Conservation (phyloP, 2,113 vertebrate species). For the Ahaetulla prasina region DNA sequence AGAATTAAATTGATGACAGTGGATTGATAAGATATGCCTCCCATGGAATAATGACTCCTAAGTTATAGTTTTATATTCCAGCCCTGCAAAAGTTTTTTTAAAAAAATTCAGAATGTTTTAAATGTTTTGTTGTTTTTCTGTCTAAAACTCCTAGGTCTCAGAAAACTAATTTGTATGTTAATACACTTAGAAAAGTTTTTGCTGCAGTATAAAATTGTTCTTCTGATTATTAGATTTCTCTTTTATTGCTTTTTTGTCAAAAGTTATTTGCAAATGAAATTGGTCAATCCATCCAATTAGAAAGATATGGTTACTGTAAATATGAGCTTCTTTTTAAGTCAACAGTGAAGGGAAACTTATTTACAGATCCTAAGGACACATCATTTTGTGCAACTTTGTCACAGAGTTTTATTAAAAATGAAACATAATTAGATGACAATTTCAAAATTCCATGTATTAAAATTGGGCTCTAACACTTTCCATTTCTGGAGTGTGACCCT, state of each 20-base stretch:
- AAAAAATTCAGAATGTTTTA: neutral
- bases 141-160: conserved; percentile 9
- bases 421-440: conserved; percentile 44
- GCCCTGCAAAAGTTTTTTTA: neutral
- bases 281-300: conserved; percentile 25
- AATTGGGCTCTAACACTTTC: conserved; percentile 14
- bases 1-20: neutral
- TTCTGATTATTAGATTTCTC: conserved; percentile 41
- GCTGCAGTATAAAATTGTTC: conserved; percentile 36
- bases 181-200: conserved; percentile 24
- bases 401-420: conserved; percentile 39
- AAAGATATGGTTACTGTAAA: conserved; percentile 53
- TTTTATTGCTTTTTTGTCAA: conserved; percentile 41
- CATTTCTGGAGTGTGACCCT: conserved; percentile 24
- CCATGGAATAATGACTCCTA: neutral
- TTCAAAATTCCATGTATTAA: conserved; percentile 37
- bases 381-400: conserved; percentile 29
- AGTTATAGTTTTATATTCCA: neutral
- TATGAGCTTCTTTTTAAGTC: conserved; percentile 31
- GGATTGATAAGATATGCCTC: neutral
- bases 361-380: conserved; percentile 31
- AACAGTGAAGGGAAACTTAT: conserved; percentile 37
- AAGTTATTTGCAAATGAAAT: conserved; percentile 54
- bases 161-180: conserved; percentile 44
- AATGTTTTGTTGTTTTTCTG: conserved; percentile 1